phyloP scores from a whole-genome alignment of 2,888 invertebrate species.

The Drosophila mayaguana region DNA sequence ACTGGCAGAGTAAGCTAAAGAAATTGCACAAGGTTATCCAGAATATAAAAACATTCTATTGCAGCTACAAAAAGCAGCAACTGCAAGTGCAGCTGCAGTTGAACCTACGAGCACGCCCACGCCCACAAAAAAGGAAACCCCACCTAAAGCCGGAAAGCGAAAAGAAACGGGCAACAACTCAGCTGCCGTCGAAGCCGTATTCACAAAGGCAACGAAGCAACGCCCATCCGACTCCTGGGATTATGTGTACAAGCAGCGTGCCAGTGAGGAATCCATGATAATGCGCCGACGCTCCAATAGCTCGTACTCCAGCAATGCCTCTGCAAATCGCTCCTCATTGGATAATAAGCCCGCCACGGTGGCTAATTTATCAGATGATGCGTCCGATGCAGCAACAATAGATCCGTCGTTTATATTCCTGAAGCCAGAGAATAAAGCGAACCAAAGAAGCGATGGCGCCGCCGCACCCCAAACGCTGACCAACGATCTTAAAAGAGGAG shows the following conservation, averaged over 20 bases:
- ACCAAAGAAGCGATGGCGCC: slow-evolving; percentile 76
- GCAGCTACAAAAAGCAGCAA: slow-evolving; percentile 25
- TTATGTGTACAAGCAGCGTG: slow-evolving; percentile 87
- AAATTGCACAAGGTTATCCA: background rate
- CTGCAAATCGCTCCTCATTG: slow-evolving; percentile 86
- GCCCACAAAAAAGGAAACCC: slow-evolving; percentile 58
- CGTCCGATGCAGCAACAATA: slow-evolving; percentile 41
- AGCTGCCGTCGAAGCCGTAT: slow-evolving; percentile 33
- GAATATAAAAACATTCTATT: background rate
- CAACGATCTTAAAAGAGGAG: slow-evolving; percentile 72
- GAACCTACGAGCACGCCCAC: slow-evolving; percentile 25
- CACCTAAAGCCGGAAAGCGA: slow-evolving; percentile 49
- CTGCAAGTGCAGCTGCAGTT: background rate
- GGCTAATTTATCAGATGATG: slow-evolving; percentile 63
- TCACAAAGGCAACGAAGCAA: slow-evolving; percentile 50
- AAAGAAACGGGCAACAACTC: slow-evolving; percentile 14
- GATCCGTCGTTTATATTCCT: slow-evolving; percentile 83
- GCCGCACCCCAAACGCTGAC: slow-evolving; percentile 73
- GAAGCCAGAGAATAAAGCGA: slow-evolving; percentile 81
- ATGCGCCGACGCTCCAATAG: slow-evolving; percentile 93
- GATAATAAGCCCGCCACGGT: slow-evolving; percentile 53
- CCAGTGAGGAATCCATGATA: slow-evolving; percentile 91
- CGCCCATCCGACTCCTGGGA: slow-evolving; percentile 86
- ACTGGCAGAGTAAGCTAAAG: slow-evolving; percentile 66
- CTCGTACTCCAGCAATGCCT: slow-evolving; percentile 91